Evolutionary conservation across 2,888 invertebrate genomes (phyloP), one percentile per base, ranked within the genome.

Genomic region (Thera britannica): DNA sequence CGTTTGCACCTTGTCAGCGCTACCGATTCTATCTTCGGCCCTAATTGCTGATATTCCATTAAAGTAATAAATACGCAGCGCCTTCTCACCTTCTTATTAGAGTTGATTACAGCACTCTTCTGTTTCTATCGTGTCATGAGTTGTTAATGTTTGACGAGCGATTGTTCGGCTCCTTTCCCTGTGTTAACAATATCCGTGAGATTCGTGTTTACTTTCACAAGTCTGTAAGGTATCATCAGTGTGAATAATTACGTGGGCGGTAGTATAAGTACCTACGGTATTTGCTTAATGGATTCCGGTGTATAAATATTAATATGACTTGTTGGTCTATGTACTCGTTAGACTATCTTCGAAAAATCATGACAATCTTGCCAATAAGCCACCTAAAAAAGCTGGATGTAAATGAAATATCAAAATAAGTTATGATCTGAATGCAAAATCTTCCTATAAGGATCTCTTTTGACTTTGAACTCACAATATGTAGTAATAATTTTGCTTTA

Each of bases 1-100:
- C 91, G 92, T 92, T 93, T 93, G 91, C 93, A 93, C 91, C 92
- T 92, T 93, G 93, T 92, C 93, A 92, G 92, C 90, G 87, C 89
- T 86, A 86, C 90, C 83, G 93, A 93, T 93, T 89, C 89, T 90
- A 92, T 92, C 92, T 86, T 75, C 76, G 78, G 77, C 83, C 84
- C 90, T 93, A 92, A 92, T 93, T 92, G 91, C 90, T 91, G 89
- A 93, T 92, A 92, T 91, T 92, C 92, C 92, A 91, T 92, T 91
- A 91, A 88, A 89, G 87, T 91, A 90, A 90, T 92, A 92, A 90
- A 90, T 90, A 91, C 85, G 86, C 82, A 84, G 83, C 83, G 85
- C 86, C 85, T 89, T 90, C 90, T 88, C 91, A 85, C 90, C 91
- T 91, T 83, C 87, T 84, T 86, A 90, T 92, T 90, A 91, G 83